These are phyloP conservation scores for Callospermophilus lateralis DNA, from an alignment of 2,113 vertebrate genomes.

Conservation along the genomic window DNA sequence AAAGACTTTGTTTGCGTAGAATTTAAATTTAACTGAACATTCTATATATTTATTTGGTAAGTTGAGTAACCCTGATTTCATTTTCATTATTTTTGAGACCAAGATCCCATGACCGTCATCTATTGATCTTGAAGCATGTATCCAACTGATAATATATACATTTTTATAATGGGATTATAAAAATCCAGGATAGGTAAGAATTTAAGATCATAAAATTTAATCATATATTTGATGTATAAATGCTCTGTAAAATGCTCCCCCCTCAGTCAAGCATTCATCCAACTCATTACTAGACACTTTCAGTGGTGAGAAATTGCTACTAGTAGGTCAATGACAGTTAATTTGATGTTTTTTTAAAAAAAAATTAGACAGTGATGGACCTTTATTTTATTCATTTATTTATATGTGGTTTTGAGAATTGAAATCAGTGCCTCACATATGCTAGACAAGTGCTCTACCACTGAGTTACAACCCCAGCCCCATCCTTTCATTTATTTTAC, in stretches of 20 bases:
- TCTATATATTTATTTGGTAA: constrained; percentile 8
- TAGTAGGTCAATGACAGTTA: background rate
- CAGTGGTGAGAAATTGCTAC: background rate
- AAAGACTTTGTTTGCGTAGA: constrained; percentile 4
- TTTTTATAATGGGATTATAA: background rate
- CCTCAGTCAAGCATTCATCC: background rate
- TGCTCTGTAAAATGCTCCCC: background rate
- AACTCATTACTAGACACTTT: constrained; percentile 10
- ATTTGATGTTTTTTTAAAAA: background rate
- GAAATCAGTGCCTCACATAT: no score
- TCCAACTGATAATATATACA: background rate
- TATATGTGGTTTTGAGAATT: no score
- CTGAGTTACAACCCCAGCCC: no score
- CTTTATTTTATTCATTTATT: no score
- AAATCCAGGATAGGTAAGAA: background rate
- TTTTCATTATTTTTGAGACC: background rate
- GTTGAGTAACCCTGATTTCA: background rate
- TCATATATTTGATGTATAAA: background rate
- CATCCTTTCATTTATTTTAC: no score
- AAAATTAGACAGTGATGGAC: no score
- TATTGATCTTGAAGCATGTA: background rate
- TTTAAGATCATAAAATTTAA: background rate
- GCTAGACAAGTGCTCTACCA: no score
- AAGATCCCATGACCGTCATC: background rate
- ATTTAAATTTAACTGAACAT: constrained; percentile 16